These are phyloP conservation scores for Brachyistius frenatus DNA, from an alignment of 2,113 vertebrate species.

Conservation along the genomic window DNA sequence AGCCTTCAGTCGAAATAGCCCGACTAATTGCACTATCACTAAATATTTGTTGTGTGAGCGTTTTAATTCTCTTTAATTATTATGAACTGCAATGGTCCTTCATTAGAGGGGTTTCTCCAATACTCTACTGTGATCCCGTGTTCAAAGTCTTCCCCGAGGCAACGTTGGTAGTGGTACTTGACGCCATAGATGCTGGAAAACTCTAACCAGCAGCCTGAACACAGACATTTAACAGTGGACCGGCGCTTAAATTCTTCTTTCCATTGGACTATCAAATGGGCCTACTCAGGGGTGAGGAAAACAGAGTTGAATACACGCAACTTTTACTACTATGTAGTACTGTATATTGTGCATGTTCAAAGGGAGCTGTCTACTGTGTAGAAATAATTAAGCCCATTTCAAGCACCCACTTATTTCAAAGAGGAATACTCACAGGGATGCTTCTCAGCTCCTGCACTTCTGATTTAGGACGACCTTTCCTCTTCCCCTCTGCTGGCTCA, in stretches of 20 bases:
- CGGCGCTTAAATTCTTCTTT: constrained; percentile 97
- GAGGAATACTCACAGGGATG: constrained; percentile 91
- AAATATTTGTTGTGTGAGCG: constrained; percentile 9
- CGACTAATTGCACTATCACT: neutral
- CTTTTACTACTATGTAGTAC: constrained; percentile 29
- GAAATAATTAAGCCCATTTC: constrained; percentile 46
- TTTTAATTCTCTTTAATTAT: constrained; percentile 10
- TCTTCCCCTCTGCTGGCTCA: constrained; percentile 90
- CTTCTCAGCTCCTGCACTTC: constrained; percentile 92
- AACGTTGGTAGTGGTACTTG: constrained; percentile 98
- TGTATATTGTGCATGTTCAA: constrained; percentile 45
- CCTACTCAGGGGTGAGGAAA: constrained; percentile 80
- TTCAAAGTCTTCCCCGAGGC: constrained; percentile 88
- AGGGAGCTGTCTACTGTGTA: constrained; percentile 42
- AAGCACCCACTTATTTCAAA: constrained; percentile 40
- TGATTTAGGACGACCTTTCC: constrained; percentile 92
- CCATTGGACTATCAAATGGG: constrained; percentile 94
- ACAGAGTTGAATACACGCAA: constrained; percentile 57
- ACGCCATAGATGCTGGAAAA: constrained; percentile 98
- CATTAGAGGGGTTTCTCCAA: neutral
- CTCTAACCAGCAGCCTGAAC: constrained; percentile 96
- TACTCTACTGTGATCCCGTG: neutral
- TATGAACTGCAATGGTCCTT: neutral
- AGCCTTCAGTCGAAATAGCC: constrained; percentile 19
- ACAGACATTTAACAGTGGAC: constrained; percentile 94